Percentiles rank a stretch among this genome's conserved stretches.
Evolutionary conservation across 2,113 vertebrate genomes (phyloP).

Genomic region (Corythoichthys haematopterus): DNA sequence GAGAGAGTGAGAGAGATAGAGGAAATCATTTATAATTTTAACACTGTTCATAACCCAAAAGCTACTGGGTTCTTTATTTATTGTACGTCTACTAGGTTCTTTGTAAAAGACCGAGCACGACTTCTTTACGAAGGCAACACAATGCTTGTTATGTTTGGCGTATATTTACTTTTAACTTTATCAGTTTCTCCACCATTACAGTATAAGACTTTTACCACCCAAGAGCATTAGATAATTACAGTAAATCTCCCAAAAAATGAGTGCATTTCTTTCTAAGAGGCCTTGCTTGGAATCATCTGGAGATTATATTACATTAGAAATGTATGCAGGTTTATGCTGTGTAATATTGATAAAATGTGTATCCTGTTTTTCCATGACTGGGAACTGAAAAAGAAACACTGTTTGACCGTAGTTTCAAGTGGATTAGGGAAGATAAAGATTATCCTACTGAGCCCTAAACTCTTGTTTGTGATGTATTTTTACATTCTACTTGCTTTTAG

Average conservation of each 20-base stretch:
- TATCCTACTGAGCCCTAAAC: neutral
- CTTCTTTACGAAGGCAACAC: slow-evolving; percentile 21
- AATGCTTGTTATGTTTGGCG: slow-evolving; percentile 40
- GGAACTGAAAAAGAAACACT: neutral
- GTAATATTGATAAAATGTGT: neutral
- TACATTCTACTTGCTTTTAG: neutral
- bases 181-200: slow-evolving; percentile 51
- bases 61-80: slow-evolving; percentile 36
- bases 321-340: neutral
- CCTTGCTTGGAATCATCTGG: slow-evolving; percentile 16
- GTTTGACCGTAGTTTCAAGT: neutral
- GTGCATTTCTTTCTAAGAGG: slow-evolving; percentile 33
- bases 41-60: slow-evolving; percentile 29
- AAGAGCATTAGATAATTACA: slow-evolving; percentile 34
- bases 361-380: too few species aligned
- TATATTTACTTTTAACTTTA: slow-evolving; percentile 49
- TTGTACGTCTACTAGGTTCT: slow-evolving; percentile 31
- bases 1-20: neutral
- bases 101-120: slow-evolving; percentile 23
- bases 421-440: neutral
- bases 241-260: slow-evolving; percentile 11
- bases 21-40: slow-evolving; percentile 34
- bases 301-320: slow-evolving; percentile 7
- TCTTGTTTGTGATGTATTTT: slow-evolving; percentile 1
- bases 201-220: slow-evolving; percentile 58